phyloP scores from a whole-genome alignment of 2,888 invertebrate genomes.

The Buathra laborator region DNA sequence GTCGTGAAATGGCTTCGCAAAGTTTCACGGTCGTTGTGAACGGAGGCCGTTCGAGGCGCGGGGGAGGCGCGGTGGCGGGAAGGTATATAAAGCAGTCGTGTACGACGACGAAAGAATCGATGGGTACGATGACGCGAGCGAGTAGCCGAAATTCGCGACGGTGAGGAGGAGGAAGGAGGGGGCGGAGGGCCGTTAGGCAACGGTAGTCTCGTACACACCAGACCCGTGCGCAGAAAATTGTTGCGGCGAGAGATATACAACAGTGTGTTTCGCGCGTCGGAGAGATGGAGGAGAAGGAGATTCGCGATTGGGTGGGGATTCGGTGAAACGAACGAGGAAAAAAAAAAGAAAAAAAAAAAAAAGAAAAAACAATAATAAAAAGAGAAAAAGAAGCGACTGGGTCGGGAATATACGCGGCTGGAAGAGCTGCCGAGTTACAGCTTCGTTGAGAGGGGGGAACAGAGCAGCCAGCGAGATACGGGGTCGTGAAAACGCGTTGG shows the following conservation, averaged over 20 bases:
- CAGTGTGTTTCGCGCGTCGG: neutral
- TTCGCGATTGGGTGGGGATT: too few species aligned
- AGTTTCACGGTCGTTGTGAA: constrained; percentile 63
- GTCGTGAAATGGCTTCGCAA: constrained; percentile 60
- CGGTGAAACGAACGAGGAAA: neutral
- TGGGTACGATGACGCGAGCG: constrained; percentile 46
- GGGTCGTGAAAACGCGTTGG: neutral
- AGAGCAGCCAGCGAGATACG: constrained; percentile 1
- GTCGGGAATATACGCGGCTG: neutral
- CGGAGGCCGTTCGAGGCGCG: constrained; percentile 9
- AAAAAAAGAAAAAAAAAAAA: neutral
- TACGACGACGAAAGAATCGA: constrained; percentile 42
- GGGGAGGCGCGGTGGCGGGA: constrained; percentile 7
- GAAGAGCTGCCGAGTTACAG: neutral
- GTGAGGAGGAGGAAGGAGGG: neutral
- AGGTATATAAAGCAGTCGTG: neutral
- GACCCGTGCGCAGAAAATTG: constrained; percentile 40
- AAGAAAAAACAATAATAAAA: neutral
- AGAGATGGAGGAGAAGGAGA: neutral
- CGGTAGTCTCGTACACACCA: constrained; percentile 37
- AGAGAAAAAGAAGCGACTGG: neutral
- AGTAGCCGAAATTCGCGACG: constrained; percentile 51
- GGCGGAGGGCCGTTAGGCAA: constrained; percentile 46
- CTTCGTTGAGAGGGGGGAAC: neutral
- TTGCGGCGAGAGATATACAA: constrained; percentile 21